phyloP scores from a whole-genome alignment of 2,113 vertebrate genomes.

The Orthochromis malagaraziensis region DNA sequence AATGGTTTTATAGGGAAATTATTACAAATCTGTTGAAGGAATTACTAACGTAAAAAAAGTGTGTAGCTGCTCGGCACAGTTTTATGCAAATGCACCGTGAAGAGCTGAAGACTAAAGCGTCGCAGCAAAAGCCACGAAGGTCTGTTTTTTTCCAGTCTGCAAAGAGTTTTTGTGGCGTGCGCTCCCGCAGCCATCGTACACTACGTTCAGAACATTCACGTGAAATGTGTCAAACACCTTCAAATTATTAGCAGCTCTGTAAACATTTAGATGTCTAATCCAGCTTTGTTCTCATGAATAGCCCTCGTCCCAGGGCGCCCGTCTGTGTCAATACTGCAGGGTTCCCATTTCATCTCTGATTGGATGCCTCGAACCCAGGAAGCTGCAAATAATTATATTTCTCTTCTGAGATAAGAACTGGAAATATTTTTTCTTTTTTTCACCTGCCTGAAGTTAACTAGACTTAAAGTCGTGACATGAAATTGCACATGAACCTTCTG shows the following conservation, averaged over 20 bases:
- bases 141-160: neutral
- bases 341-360: neutral
- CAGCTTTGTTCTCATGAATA: neutral
- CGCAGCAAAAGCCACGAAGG: neutral
- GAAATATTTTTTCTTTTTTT: neutral
- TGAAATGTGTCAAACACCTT: neutral
- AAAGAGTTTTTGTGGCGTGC: neutral
- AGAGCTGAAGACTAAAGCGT: neutral
- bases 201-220: fast-evolving
- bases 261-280: neutral
- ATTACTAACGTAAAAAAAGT: no score
- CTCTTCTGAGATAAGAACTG: neutral
- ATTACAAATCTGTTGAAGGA: neutral
- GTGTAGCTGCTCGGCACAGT: neutral
- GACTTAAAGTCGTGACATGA: neutral
- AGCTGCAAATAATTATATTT: neutral
- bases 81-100: neutral
- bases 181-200: neutral
- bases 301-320: neutral
- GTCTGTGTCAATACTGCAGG: neutral
- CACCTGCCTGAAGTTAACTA: neutral
- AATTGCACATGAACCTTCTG: neutral
- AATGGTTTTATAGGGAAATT: neutral
- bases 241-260: neutral
- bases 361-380: neutral